These are phyloP conservation scores for Neomonachus schauinslandi DNA, from an alignment of 2,113 vertebrate genomes.

Conservation along the genomic window DNA sequence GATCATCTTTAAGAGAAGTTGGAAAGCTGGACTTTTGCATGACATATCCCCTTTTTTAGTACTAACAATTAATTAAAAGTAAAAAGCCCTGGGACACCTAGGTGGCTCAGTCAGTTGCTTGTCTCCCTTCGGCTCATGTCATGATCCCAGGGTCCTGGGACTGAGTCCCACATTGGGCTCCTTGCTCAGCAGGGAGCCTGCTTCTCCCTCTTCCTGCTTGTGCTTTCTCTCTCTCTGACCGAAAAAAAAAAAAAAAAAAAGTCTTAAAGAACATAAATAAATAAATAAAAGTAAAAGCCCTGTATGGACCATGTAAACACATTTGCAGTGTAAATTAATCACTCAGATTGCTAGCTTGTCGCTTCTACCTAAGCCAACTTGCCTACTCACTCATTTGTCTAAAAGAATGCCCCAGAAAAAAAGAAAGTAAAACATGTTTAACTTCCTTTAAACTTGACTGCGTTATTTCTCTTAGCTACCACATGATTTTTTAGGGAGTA, in stretches of 20 bases:
- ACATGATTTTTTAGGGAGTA: background rate
- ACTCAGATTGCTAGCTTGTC: background rate
- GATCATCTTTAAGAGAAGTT: background rate
- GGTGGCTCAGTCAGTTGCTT: background rate
- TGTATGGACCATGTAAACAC: background rate
- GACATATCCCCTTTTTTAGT: background rate
- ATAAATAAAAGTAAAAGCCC: background rate
- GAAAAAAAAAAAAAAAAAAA: no score
- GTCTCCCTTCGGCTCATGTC: background rate
- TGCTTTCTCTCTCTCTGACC: no score
- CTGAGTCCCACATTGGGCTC: background rate
- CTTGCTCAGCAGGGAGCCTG: background rate
- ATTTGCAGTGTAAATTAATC: background rate
- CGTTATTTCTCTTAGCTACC: slow-evolving; percentile 24
- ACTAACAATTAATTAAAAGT: background rate
- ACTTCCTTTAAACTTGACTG: slow-evolving; percentile 30
- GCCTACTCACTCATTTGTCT: background rate
- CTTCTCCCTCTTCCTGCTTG: background rate
- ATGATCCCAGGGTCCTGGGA: background rate
- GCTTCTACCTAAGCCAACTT: background rate
- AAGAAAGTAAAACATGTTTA: slow-evolving; percentile 49
- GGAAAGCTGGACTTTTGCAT: background rate
- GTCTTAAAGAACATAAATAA: background rate
- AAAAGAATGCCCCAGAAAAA: slow-evolving; percentile 31
- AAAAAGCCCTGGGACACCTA: background rate